These are phyloP conservation scores for Julus scanicus DNA, from an alignment of 2,888 invertebrate species.

Conservation along the genomic window DNA sequence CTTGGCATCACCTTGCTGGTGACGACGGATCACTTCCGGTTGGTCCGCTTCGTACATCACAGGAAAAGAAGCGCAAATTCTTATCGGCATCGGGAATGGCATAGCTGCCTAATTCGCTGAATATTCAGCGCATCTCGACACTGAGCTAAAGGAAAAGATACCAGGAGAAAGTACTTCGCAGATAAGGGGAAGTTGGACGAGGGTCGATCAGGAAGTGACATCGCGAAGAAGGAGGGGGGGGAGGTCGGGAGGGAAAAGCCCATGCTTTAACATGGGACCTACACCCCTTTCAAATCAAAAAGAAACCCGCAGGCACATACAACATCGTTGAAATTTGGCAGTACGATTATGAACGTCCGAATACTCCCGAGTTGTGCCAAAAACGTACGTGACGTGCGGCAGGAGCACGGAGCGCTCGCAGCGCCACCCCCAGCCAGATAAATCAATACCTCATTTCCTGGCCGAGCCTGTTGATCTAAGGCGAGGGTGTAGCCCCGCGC, in stretches of 20 bases:
- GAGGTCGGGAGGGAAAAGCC: background rate
- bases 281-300: background rate
- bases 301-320: background rate
- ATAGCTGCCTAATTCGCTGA: constrained; percentile 4
- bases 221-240: background rate
- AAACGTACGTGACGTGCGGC: background rate
- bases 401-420: constrained; percentile 3
- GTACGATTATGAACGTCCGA: background rate
- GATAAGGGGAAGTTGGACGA: constrained; percentile 6
- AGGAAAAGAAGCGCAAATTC: background rate
- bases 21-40: background rate
- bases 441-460: constrained; percentile 42
- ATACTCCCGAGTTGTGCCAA: background rate
- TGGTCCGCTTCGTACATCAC: background rate
- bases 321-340: background rate
- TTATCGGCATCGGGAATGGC: background rate
- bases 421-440: constrained; percentile 35
- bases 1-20: background rate
- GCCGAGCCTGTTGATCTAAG: constrained; percentile 27
- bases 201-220: constrained; percentile 1
- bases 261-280: background rate
- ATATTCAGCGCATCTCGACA: constrained; percentile 12
- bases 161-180: background rate
- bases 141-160: background rate
- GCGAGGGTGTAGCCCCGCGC: constrained; percentile 10